Evolutionary conservation across 2,888 invertebrate genomes (phyloP), one percentile per base, ranked within the genome.

Genomic region (Rhabditoides inermis): DNA sequence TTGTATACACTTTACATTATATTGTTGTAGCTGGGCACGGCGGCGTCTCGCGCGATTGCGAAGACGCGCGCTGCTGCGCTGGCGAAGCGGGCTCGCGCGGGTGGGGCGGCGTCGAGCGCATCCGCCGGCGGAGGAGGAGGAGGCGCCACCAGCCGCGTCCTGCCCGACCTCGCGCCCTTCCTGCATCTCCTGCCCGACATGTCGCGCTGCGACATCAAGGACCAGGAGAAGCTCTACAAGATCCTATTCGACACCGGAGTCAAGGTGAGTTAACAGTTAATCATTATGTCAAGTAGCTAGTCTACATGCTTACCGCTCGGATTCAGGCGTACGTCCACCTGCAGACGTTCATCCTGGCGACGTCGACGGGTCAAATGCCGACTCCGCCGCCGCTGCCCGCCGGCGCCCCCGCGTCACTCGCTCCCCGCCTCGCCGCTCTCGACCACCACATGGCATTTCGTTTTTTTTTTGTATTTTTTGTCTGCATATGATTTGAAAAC

Each of bases 111-210:
- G n/a, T n/a, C n/a, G n/a, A n/a, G n/a, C n/a, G n/a, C n/a, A n/a
- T n/a, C n/a, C n/a, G n/a, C n/a, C n/a, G n/a, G n/a, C n/a, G n/a
- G n/a, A n/a, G n/a, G n/a, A 5, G 44, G 50, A n/a, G 41, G 37
- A 39, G 41, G 40, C 35, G 22, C 25, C 1, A 12, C 26, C 5
- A 15, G 23, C 7, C 36, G 27, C 12, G 27, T 36, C 7, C 18
- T 15, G n/a, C 27, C 28, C 18, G 41, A 42, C 28, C 47, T 59
- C 23, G 48, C 48, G 40, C 59, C 59, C 20, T 59, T 49, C 51
- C 39, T 45, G 26, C 51, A 50, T 25, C 51, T 59, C 18, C 47
- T 59, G 45, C 59, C 59, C 18, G 59, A 52, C 28, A 22, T 45
- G 12, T 45, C 45, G 15, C 45, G 18, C 45, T 59, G 27, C 44